These are phyloP conservation scores for Epizoanthus stellaris DNA, from an alignment of 92 coral and sea anemone species.

Conservation along the genomic window DNA sequence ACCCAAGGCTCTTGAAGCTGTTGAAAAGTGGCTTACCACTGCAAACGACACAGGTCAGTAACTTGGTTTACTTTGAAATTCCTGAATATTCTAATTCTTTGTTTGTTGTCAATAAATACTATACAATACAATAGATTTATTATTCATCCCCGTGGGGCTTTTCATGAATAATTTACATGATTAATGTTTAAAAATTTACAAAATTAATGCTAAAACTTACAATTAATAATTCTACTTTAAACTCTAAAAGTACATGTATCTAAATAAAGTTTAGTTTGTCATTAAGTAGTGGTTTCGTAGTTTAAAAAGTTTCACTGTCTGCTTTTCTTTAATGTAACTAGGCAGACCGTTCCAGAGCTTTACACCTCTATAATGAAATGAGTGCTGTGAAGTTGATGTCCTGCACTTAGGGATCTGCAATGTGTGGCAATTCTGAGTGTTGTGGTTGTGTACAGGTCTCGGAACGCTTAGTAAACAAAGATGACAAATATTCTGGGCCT, in stretches of 20 bases:
- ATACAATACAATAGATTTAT: background rate
- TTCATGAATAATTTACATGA: background rate
- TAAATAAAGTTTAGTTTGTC: no score
- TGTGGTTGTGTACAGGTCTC: no score
- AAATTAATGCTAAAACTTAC: no score
- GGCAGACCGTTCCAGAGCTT: slow-evolving; percentile 18
- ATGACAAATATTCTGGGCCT: background rate
- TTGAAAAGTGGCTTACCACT: slow-evolving; percentile 79
- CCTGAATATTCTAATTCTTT: background rate
- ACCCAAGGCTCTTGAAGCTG: slow-evolving; percentile 74
- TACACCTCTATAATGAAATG: slow-evolving; percentile 15
- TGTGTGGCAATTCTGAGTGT: no score
- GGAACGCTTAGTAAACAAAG: background rate
- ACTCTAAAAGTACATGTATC: no score
- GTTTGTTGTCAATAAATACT: background rate
- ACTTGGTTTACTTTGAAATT: background rate
- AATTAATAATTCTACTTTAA: no score
- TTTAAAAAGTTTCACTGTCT: slow-evolving; percentile 7
- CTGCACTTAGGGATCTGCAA: no score
- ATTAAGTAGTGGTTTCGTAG: no score
- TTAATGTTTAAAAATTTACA: no score
- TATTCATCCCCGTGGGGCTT: no score
- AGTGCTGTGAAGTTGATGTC: background rate
- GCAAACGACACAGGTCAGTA: slow-evolving; percentile 78
- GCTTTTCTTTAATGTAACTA: slow-evolving; percentile 9